Percentiles rank a stretch among this genome's conserved stretches.
These are phyloP conservation scores for Dolichomitus sp. DNA, from an alignment of 2,888 invertebrate genomes.

Conservation along the genomic window DNA sequence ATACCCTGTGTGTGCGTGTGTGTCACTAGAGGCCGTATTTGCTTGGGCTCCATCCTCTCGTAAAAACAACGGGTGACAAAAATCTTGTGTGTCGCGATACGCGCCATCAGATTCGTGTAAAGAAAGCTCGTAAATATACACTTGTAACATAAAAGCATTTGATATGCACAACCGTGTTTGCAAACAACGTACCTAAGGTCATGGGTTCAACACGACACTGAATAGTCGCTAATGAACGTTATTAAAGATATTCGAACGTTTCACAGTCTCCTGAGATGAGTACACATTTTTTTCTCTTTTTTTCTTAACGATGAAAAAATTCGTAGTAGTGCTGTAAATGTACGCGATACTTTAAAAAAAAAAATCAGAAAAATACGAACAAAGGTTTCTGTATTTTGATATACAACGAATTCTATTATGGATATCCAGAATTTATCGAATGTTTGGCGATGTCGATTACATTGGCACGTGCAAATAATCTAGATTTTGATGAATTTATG, in stretches of 20 bases:
- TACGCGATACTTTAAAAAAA: too few species aligned
- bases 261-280: background rate
- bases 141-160: background rate
- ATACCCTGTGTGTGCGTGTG: background rate
- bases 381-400: background rate
- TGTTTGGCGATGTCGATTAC: background rate
- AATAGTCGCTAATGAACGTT: background rate
- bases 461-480: background rate
- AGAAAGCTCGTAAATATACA: conserved; percentile 58
- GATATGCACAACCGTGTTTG: background rate
- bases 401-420: background rate
- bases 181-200: conserved; percentile 4
- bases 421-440: background rate
- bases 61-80: conserved; percentile 45
- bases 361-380: too few species aligned
- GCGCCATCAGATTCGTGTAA: conserved; percentile 39
- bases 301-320: too few species aligned
- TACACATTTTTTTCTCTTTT: background rate
- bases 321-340: too few species aligned
- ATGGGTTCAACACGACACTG: background rate
- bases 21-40: background rate
- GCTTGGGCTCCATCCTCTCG: conserved; percentile 7
- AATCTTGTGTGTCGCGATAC: conserved; percentile 39
- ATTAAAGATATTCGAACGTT: background rate
- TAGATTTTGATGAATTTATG: background rate